Evolutionary conservation across 30 jellyfish, hydroid and myxozoan species (phyloP), one percentile per base, ranked within the genome.

Genomic region (Mastigias papua): DNA sequence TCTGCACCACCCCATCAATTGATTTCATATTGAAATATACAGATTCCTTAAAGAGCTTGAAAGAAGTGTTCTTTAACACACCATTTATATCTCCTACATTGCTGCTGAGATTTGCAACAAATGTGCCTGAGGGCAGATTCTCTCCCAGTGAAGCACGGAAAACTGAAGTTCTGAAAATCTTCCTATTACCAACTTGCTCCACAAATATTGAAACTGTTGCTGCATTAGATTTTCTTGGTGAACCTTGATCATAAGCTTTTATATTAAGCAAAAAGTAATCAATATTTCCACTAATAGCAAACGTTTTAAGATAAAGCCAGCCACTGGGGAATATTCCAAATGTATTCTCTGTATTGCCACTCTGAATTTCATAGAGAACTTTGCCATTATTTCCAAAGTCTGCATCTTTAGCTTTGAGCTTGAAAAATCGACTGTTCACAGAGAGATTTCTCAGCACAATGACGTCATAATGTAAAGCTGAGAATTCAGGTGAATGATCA

Each of bases 241-340:
- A 54, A 50, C 91, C 97, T 29, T 60, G 88, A 60, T 88, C 97
- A 71, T 49, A 34, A 13, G 91, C 97, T 50, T 34, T 27, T 34
- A 88, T 42, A 11, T 34, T 16, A 6, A 88, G 70, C 28, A 74
- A 10, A 70, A 31, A 88, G 70, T 72, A 85, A 26, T 85, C 49
- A n/a, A 75, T 20, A 23, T 73, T 57, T 35, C 37, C 79, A 15
- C 57, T 25, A 28, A 76, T 15, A 6, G 89, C 26, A 27, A 88
- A 32, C 57, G 73, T 30, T 51, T 73, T 88, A 42, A 88, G 26
- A 48, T 66, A 88, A 19, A 88, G n/a, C 91, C 88, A 75, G 77
- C 97, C 97, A 88, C 90, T 79, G 0, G 97, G 97, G 50, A 88
- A 88, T 22, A 88, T 71, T 22, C 92, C 91, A 88, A 88, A 88